A percentile compares a stretch with the other conserved stretches of the same genome.
These are phyloP conservation scores for Nycticebus coucang DNA, from an alignment of 2,113 vertebrate genomes.

Conservation along the genomic window DNA sequence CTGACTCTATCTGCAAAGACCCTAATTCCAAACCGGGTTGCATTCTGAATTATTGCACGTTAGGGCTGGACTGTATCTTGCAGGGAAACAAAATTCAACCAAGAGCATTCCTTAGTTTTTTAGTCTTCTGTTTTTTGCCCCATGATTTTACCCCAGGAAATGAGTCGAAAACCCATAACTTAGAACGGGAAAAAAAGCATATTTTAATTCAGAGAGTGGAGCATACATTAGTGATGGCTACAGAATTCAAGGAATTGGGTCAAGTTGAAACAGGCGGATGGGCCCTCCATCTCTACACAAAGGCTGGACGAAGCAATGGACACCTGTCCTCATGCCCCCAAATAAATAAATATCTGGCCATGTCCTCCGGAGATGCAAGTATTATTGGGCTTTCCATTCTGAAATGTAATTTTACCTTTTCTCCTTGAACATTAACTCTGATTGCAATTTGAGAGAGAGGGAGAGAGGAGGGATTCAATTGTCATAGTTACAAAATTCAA, in stretches of 20 bases:
- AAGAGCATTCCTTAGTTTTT: neutral
- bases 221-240: neutral
- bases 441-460: neutral
- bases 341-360: neutral
- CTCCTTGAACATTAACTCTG: neutral
- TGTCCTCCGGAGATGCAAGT: too few relatives aligned
- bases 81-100: neutral
- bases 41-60: neutral
- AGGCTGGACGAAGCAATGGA: neutral
- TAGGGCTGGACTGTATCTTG: fast-evolving
- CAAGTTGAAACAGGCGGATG: neutral
- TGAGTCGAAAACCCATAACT: neutral
- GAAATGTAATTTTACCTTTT: neutral
- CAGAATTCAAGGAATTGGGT: neutral
- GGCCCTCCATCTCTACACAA: neutral
- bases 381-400: neutral
- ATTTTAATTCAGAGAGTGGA: neutral
- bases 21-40: neutral
- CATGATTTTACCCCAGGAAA: neutral
- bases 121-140: neutral
- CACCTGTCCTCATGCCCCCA: fast-evolving
- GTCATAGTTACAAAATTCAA: neutral
- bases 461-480: neutral
- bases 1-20: neutral
- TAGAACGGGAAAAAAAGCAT: neutral